Evolutionary conservation across 2,888 invertebrate genomes (phyloP).

Genomic region (Drosophila prolongata): DNA sequence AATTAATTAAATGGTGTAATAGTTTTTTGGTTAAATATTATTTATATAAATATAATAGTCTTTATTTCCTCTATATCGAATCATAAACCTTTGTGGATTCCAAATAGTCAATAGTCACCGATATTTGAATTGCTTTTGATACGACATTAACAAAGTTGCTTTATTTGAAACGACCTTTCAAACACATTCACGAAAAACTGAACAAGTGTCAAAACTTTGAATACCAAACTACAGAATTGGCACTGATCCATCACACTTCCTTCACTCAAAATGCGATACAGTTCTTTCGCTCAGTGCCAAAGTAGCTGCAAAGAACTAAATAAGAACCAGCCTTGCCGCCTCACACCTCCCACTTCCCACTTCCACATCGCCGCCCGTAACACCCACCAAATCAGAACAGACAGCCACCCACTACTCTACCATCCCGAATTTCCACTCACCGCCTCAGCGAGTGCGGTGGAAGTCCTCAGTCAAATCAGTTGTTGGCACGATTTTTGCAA

Average conservation of each 20-base stretch:
- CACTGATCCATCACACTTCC: slow-evolving; percentile 16
- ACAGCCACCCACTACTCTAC: slow-evolving; percentile 45
- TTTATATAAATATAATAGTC: too few species aligned
- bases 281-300: slow-evolving; percentile 46
- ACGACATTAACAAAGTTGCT: background rate
- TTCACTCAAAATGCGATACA: slow-evolving; percentile 3
- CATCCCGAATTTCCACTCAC: slow-evolving; percentile 26
- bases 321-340: slow-evolving; percentile 35
- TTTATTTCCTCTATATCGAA: too few species aligned
- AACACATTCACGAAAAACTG: background rate
- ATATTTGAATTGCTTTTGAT: background rate
- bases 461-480: slow-evolving; percentile 71
- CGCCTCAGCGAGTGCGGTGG: slow-evolving; percentile 28
- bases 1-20: too few species aligned
- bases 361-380: slow-evolving; percentile 1
- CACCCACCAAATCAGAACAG: slow-evolving; percentile 23
- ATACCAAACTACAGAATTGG: background rate
- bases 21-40: too few species aligned
- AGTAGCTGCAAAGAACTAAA: slow-evolving; percentile 35
- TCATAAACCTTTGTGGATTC: too few species aligned
- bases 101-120: too few species aligned
- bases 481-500: slow-evolving; percentile 69
- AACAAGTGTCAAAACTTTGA: slow-evolving; percentile 3
- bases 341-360: background rate
- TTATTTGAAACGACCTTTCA: background rate